phyloP scores from a whole-genome alignment of 2,888 invertebrate species.

The Microchrysa polita region DNA sequence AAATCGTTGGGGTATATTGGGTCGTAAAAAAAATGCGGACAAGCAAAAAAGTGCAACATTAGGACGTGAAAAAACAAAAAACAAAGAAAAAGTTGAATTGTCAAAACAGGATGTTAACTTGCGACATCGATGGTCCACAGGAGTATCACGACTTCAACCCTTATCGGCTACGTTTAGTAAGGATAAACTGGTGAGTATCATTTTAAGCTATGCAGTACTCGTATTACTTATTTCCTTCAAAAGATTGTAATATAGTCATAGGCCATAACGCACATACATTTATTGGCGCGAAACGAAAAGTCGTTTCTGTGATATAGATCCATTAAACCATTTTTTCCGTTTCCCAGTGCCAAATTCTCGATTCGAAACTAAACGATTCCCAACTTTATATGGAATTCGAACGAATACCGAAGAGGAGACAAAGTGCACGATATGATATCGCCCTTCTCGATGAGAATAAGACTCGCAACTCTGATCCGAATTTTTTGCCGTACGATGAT shows the following conservation, averaged over 20 bases:
- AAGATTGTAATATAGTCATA: too few species aligned
- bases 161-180: conserved; percentile 80
- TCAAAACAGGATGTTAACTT: conserved; percentile 65
- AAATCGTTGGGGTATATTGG: conserved; percentile 75
- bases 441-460: conserved; percentile 78
- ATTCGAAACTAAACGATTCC: conserved; percentile 75
- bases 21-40: conserved; percentile 69
- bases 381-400: conserved; percentile 87
- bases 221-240: too few species aligned
- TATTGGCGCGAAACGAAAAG: too few species aligned
- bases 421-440: conserved; percentile 75
- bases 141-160: conserved; percentile 75
- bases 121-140: conserved; percentile 77
- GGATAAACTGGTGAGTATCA: conserved; percentile 75
- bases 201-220: too few species aligned
- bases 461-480: conserved; percentile 65
- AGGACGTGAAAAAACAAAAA: conserved; percentile 71
- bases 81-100: conserved; percentile 61
- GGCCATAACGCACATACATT: background rate
- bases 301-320: conserved; percentile 34
- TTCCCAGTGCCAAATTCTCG: conserved; percentile 71
- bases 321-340: conserved; percentile 55
- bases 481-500: conserved; percentile 89
- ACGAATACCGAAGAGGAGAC: conserved; percentile 79
- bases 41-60: conserved; percentile 74